Evolutionary conservation across 2,113 vertebrate genomes (phyloP), one percentile per base, ranked within the genome.

Genomic region (Phoxinus phoxinus): DNA sequence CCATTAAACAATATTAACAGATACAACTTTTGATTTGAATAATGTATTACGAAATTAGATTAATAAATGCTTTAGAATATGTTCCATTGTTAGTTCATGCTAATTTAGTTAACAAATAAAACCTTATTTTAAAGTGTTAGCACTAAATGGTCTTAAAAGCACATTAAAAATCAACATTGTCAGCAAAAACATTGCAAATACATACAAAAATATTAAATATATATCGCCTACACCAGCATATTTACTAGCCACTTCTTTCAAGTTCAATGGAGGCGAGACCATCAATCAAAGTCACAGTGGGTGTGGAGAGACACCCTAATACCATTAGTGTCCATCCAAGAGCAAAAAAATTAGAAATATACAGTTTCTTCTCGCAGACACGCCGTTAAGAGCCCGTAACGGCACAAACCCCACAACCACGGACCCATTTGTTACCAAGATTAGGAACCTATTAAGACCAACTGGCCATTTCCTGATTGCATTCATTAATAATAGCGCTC

Each of bases 391-490:
- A 86, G 82, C 73, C 44, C 32, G 27, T 25, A 46, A 53, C 77
- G 75, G 72, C 79, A 71, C 17, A 86, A 84, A 53, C 61, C 53
- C 27, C 76, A 41, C 56, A 73, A 73, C 81, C 75, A 80, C 1
- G 10, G 27, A 51, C 71, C 73, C 72, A 73, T 89, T 88, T 75
- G 80, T 90, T 86, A 86, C 71, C 61, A 83, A 85, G 86, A 91
- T 90, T 86, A 89, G 85, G 85, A 81, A 82, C 85, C 88, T 88
- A 89, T 90, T 87, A 89, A 78, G 88, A 87, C 84, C 79, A 87
- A 89, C 81, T 74, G 86, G 61, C 84, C 86, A 89, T 88, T 87
- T 90, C 88, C 83, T 88, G 84, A 90, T 87, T 89, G 84, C 84
- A 77, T 83, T 87, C 87, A 89, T 89, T 89, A 89, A 88, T 89